Base-by-base conservation (phyloP, 2,113 vertebrate genomes). In the Accipiter cooperii region DNA sequence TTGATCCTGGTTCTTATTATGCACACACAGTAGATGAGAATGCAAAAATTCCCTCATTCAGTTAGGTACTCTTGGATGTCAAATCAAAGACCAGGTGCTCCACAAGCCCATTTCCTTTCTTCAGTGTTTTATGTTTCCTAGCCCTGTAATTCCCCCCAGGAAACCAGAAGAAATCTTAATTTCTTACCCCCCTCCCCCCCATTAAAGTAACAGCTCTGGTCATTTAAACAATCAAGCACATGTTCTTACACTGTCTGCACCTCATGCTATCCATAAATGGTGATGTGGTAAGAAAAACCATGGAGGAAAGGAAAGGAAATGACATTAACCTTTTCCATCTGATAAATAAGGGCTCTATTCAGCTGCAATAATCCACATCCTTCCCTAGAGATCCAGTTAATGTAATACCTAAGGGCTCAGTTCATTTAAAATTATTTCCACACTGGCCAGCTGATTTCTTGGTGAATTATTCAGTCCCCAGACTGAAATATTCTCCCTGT, bases 291-390 rank as follows among this genome's bases (percentile, higher is more conserved):
- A 93, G 94, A 87, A 87, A 94, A 97, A 63, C 70, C 84, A 58
- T 40, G 93, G 93, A 95, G 97, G 87, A 68, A 61, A 92, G 79
- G 86, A 90, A 87, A 97, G 96, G 97, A 97, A 97, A 96, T 95
- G 93, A 91, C 91, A 96, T 97, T 97, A 91, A 96, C 92, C 96
- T 96, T 94, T 96, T 91, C 96, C 96, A 97, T 92, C 97, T 97
- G 95, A 97, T 97, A 97, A 97, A 97, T 93, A 96, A 97, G 93
- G 95, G 84, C 80, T 96, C 89, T 40, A 64, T 96, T 97, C 96
- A 96, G 96, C 93, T 95, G 92, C 95, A 95, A 40, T 95, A 97
- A 97, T 97, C 96, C 96, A 87, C 97, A 95, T 95, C 96, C 95
- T 95, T 64, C 94, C 95, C 97, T 7, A 2, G 93, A 97, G 94